Evolutionary conservation across 1,140 invertebrate genomes (phyloP), one percentile per base, ranked within the genome.

Genomic region (Drosophila sulfurigaster): DNA sequence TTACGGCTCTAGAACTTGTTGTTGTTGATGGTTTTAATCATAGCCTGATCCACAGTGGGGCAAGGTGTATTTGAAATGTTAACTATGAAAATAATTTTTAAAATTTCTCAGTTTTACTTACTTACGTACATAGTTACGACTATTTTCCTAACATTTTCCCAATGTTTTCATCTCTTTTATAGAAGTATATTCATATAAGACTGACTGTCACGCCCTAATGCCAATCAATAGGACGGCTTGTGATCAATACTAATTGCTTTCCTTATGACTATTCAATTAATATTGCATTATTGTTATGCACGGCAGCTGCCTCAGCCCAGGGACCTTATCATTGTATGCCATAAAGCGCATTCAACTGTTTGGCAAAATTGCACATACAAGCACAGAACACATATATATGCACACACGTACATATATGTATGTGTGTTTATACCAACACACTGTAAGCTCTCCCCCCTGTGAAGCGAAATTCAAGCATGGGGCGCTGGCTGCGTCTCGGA

Each of bases 241-340:
- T 74, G 81, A 65, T 82, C 80, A 88, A 88, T 87, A 87, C 66
- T 82, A 78, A 87, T 87, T 88, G 88, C 66, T 83, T 80, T 54
- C 71, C 74, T 80, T 87, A 82, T 87, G 73, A 81, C 65, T 66
- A 69, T 83, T 54, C 64, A 45, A 67, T 68, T 54, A 59, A 80
- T 78, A 59, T 71, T 79, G 68, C 74, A 77, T 76, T 79, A 73
- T 79, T 76, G 28, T 67, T 77, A 73, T 79, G 74, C 77, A 79
- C 64, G 25, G 62, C 60, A 75, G 71, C 46, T 74, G 64, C 64
- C 43, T 46, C 16, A 7, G 35, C 16, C 57, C 63, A 38, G 41
- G 32, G n/a, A 49, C 46, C 73, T 75, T 71, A 75, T 71, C 73
- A 71, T 70, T 71, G 73, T 75, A 20, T 71, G 54, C 48, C 52